phyloP scores from a whole-genome alignment of 2,113 vertebrate genomes.

The Anser brachyrhynchus region DNA sequence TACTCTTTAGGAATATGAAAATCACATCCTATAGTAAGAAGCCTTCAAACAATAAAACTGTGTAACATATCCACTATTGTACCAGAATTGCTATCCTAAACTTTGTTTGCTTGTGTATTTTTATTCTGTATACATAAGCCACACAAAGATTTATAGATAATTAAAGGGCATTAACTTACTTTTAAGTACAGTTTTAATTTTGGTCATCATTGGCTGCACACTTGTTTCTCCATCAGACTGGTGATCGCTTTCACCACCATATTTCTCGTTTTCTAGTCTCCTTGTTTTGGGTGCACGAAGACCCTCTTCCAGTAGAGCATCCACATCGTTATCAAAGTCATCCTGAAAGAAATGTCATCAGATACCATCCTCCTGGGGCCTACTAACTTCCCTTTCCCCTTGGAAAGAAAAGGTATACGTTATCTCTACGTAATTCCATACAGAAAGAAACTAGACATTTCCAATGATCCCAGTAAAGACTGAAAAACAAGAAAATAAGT shows the following conservation, averaged over 20 bases:
- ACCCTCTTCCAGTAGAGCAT: constrained; percentile 95
- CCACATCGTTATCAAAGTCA: constrained; percentile 99
- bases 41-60: not conserved
- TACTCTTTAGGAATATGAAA: not conserved
- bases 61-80: not conserved
- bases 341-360: constrained; percentile 88
- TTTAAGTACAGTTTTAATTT: constrained; percentile 99
- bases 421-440: not conserved
- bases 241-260: constrained; percentile 90
- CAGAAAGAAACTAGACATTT: constrained; percentile 10
- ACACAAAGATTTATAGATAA: fast-evolving
- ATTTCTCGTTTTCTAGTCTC: constrained; percentile 88
- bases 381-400: constrained; percentile 27
- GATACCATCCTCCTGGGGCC: constrained; percentile 26
- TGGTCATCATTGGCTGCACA: constrained; percentile 99
- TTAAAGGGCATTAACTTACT: constrained; percentile 81
- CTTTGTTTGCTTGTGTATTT: not conserved
- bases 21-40: not conserved
- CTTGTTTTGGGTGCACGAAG: constrained; percentile 96
- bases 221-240: constrained; percentile 92
- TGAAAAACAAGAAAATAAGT: constrained; percentile 41
- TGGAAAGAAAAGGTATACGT: not conserved
- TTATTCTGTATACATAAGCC: not conserved
- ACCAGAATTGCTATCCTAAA: not conserved
- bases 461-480: constrained; percentile 31